Base-by-base conservation (phyloP, 2,888 invertebrate genomes). In the Axea sp. region DNA sequence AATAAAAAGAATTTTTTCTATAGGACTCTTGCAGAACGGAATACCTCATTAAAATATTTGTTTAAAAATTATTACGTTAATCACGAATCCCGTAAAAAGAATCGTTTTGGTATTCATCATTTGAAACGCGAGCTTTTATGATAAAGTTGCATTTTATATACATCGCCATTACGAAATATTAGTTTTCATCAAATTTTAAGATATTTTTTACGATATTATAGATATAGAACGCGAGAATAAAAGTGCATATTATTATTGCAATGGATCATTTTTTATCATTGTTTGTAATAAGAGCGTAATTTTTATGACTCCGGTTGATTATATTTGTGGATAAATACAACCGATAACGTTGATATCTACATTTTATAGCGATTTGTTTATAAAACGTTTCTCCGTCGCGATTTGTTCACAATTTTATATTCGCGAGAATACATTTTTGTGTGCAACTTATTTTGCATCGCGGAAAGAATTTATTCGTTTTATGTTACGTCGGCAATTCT, bases 121-220 rank as follows among this genome's bases (percentile, higher is more conserved):
- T 24, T 26, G 15, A 9, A 26, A 26, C 26, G 24, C 26, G 15
- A 35, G 33, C 33, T 51, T 37, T 35, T 26, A 35, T 26, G 30
- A 24, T 15, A 51, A 35, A 26, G 51, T 37, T 22, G 24, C 11
- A 37, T 45, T 28, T 45, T 30, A 30, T 30, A 33, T 17, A 3
- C 26, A 8, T 28, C 43, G 8, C 30, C 49, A 28, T 51, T 64
- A 43, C 19, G 12, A 41, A 64, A 19, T 53, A 65, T 65, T 65
- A 55, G 45, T 65, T 55, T 65, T 45, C 65, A 65, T 65, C 45
- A 55, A 45, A 65, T 43, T 45, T 53, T 28, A 65, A 65, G 45
- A 28, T 33, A 55, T 28, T 45, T 65, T 65, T 65, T 65, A 65
- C 11, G 65, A 24, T 8, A 11, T 11, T 45, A 45, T 55, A 45